These are phyloP conservation scores for Willisornis vidua DNA, from an alignment of 2,113 vertebrate species.

Conservation along the genomic window DNA sequence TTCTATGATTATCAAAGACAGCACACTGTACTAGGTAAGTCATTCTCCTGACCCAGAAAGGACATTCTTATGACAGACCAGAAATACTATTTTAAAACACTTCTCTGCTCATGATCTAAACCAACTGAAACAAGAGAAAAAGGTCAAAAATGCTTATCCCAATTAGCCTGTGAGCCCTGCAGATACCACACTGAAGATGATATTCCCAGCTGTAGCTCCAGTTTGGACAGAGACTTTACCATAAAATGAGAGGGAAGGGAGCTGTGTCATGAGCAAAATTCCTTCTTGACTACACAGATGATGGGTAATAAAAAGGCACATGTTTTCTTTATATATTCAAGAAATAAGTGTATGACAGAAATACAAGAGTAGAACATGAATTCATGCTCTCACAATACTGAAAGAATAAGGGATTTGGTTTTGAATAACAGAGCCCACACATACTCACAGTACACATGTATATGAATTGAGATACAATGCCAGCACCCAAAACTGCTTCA, in stretches of 20 bases:
- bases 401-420: neutral
- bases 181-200: neutral
- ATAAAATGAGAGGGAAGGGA: neutral
- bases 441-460: neutral
- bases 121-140: neutral
- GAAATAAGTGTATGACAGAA: neutral
- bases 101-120: neutral
- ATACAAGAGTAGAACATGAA: neutral
- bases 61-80: neutral
- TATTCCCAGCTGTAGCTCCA: neutral
- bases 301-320: neutral
- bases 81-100: neutral
- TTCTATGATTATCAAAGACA: neutral
- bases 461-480: neutral
- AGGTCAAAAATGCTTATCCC: neutral
- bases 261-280: neutral
- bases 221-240: neutral
- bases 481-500: neutral
- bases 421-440: neutral
- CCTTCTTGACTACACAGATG: neutral
- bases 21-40: neutral
- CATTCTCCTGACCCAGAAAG: neutral
- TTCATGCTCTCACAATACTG: neutral
- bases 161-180: neutral
- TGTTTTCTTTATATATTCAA: neutral